These are phyloP conservation scores for Vespertilio murinus DNA, from an alignment of 2,797 vertebrate genomes.

Conservation along the genomic window DNA sequence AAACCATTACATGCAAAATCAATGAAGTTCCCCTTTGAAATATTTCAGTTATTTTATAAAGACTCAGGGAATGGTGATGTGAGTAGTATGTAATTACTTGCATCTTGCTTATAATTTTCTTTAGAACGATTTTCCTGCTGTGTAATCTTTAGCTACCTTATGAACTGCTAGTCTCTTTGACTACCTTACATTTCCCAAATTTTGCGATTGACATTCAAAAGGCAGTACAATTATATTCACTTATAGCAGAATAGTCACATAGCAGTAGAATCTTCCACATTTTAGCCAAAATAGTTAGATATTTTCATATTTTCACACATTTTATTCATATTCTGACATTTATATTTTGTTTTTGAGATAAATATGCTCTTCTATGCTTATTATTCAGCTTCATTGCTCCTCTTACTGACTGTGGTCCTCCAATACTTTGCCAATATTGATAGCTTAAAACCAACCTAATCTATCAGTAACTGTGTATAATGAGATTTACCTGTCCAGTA, in stretches of 20 bases:
- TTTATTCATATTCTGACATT: slow-evolving; percentile 23
- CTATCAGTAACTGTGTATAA: neutral
- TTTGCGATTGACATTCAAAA: neutral
- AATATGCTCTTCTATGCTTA: neutral
- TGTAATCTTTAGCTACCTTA: neutral
- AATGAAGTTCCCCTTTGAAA: neutral
- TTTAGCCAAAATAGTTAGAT: neutral
- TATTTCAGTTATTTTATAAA: neutral
- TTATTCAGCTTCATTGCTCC: neutral
- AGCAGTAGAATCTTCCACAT: neutral
- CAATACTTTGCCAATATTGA: neutral
- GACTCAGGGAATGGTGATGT: neutral
- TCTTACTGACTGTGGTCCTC: slow-evolving; percentile 11
- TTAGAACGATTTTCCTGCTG: neutral
- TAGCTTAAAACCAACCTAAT: slow-evolving; percentile 22
- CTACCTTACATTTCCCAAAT: neutral
- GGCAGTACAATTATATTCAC: neutral
- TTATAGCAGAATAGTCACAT: neutral
- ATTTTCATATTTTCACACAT: neutral
- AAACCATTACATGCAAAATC: neutral
- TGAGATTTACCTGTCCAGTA: neutral
- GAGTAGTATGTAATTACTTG: neutral
- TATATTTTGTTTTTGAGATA: slow-evolving; percentile 34
- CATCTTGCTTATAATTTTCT: neutral
- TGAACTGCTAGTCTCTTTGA: neutral